These are phyloP conservation scores for Neuroscelio doddi DNA, from an alignment of 2,888 invertebrate species.

Conservation along the genomic window DNA sequence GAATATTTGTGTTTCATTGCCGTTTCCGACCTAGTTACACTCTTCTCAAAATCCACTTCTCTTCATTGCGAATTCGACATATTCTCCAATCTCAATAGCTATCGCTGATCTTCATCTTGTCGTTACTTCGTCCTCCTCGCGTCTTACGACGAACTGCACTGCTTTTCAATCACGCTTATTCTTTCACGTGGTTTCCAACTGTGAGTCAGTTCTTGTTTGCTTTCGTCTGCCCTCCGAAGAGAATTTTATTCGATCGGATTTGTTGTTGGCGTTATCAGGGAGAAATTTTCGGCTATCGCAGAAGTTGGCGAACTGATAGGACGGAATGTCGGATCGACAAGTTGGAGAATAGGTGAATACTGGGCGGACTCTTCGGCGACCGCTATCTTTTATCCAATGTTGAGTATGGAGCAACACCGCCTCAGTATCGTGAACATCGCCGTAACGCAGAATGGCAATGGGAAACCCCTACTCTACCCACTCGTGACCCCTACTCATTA, in stretches of 20 bases:
- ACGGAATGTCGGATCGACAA: slow-evolving; percentile 45
- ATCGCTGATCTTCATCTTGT: too few species aligned
- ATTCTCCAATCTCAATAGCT: not conserved
- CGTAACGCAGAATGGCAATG: slow-evolving; percentile 51
- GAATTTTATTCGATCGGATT: too few species aligned
- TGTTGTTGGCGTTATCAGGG: not conserved
- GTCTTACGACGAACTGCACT: too few species aligned
- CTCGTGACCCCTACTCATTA: slow-evolving; percentile 19
- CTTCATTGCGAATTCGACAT: not conserved
- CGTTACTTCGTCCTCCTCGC: too few species aligned
- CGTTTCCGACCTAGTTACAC: slow-evolving; percentile 30
- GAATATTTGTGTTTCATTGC: slow-evolving; percentile 36
- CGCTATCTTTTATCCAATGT: slow-evolving; percentile 71
- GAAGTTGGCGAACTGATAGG: slow-evolving; percentile 22
- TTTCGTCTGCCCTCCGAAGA: not conserved
- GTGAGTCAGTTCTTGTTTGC: not conserved
- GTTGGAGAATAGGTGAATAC: slow-evolving; percentile 61
- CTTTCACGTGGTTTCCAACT: not conserved
- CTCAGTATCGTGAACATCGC: slow-evolving; percentile 62
- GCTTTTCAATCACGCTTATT: not conserved
- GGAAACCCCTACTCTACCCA: slow-evolving; percentile 44
- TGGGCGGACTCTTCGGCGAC: slow-evolving; percentile 64
- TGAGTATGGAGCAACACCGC: slow-evolving; percentile 67
- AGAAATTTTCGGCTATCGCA: not conserved
- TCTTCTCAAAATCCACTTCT: slow-evolving; percentile 6